Base-by-base conservation (phyloP, 2,797 vertebrate genomes). In the Cuculus canorus region DNA sequence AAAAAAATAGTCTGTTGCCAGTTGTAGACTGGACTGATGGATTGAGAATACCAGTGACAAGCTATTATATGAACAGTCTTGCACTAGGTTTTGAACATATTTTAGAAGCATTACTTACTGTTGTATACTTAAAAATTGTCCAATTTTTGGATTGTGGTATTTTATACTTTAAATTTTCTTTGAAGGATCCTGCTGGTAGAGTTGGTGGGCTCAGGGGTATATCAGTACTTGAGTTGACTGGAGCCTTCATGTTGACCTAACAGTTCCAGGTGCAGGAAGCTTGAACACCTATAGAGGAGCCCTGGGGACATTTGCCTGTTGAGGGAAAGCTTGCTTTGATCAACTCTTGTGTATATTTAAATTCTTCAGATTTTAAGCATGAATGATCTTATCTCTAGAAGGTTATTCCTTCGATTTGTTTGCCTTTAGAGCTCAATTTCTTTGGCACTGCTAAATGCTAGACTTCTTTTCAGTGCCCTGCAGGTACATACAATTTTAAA, bases 281-380 rank as follows among this genome's bases (percentile, higher is more conserved):
- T 11, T 9, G 30, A 45, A 27, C 0, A 48, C 7, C 22, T 71
- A 53, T 0, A 1, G 41, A 45, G 24, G 33, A 78, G 70, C 54
- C 59, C 54, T 70, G 48, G 45, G 43, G 53, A 28, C 43, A 43
- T 52, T 5, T 70, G 24, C 28, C 6, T 43, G 8, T 24, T 41
- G 48, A 89, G 24, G 66, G 75, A 60, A 53, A 57, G 48, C 39
- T 90, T 73, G 48, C 71, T 94, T 92, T 92, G 56, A 64, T 85
- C 25, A 32, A 43, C 32, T 57, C 63, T 39, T 35, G 14, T 93
- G 25, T 90, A 17, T 80, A 56, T 80, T 84, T 93, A 94, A 90
- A 57, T 90, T 56, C 48, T 77, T 82, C 17, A 25, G 9, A 5
- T 52, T 86, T 37, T 45, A 85, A 28, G 25, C 17, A 13, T 27